phyloP scores from a whole-genome alignment of 2,113 vertebrate species.

The Chlorocebus sabaeus region DNA sequence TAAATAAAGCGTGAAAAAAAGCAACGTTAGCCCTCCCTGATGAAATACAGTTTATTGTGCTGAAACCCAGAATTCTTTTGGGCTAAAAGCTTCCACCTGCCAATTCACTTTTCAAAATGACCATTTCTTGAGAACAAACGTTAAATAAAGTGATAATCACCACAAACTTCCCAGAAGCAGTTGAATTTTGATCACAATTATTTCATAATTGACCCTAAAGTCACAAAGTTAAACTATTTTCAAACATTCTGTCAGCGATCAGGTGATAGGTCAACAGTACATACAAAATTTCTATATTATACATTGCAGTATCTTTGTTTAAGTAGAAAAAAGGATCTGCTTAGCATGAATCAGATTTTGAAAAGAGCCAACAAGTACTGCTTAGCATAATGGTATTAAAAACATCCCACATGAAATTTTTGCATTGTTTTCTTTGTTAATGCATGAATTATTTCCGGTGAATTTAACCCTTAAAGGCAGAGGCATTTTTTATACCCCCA shows the following conservation, averaged over 20 bases:
- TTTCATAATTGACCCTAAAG: constrained; percentile 10
- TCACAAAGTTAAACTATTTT: background rate
- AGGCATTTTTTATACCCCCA: constrained; percentile 77
- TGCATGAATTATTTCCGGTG: constrained; percentile 75
- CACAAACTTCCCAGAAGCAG: constrained; percentile 70
- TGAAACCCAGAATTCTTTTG: constrained; percentile 83
- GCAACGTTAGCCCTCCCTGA: constrained; percentile 83
- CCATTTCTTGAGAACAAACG: constrained; percentile 67
- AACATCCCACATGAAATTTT: constrained; percentile 48
- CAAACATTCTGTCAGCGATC: background rate
- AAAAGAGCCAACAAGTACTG: constrained; percentile 70
- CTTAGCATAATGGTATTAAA: constrained; percentile 69
- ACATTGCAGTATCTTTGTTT: constrained; percentile 45
- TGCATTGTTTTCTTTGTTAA: constrained; percentile 73
- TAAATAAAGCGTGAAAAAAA: constrained; percentile 83
- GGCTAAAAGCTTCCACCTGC: constrained; percentile 82
- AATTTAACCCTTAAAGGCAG: constrained; percentile 77
- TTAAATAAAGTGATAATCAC: constrained; percentile 73
- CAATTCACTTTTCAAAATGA: constrained; percentile 78
- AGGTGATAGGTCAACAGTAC: constrained; percentile 21
- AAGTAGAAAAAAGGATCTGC: constrained; percentile 68
- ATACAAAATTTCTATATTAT: constrained; percentile 50
- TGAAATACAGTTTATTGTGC: constrained; percentile 87
- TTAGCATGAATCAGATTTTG: constrained; percentile 45
- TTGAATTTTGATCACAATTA: background rate